Evolutionary conservation across 2,888 invertebrate genomes (phyloP), one percentile per base, ranked within the genome.

Genomic region (Conops quadrifasciatus): DNA sequence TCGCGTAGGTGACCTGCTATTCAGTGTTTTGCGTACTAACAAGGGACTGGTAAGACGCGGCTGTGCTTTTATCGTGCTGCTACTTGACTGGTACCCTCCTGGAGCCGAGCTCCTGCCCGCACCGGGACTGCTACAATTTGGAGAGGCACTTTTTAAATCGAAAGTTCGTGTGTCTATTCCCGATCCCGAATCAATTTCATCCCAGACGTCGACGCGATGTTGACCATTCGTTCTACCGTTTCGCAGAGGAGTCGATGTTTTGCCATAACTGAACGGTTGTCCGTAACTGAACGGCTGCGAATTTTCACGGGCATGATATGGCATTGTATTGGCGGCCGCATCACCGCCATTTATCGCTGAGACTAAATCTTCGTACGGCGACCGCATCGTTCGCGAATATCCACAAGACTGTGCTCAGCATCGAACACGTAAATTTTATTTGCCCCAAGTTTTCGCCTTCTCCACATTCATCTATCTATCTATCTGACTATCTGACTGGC

Each of bases 281-380:
- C 94, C 94, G 90, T 96, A 96, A 71, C 94, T 93, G 87, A 95
- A 95, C 74, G 96, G 96, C 80, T 93, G 91, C 80, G 94, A 93
- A 86, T 95, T 93, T 79, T 93, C 91, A 81, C 95, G 90, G 82
- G 95, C 95, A 91, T 96, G 95, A 87, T 96, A 96, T 78, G 96
- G 95, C 85, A 94, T 94, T 72, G 75, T 78, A 73, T 79, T 78
- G 70, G 77, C 78, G 70, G 77, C 78, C 72, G 67, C 76, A 43
- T 73, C 75, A 74, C 77, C 78, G 77, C 78, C 77, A 67, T 76
- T 78, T 76, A 76, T 72, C 36, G 75, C 77, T 75, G 77, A 77
- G 76, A 78, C 79, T 73, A 79, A 80, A 75, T 82, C 82, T 77
- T 82, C 83, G 76, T 81, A 82, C 77, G 81, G 82, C 78, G 86